phyloP scores from a whole-genome alignment of 2,888 invertebrate species.

The Cheilosia scutellata region DNA sequence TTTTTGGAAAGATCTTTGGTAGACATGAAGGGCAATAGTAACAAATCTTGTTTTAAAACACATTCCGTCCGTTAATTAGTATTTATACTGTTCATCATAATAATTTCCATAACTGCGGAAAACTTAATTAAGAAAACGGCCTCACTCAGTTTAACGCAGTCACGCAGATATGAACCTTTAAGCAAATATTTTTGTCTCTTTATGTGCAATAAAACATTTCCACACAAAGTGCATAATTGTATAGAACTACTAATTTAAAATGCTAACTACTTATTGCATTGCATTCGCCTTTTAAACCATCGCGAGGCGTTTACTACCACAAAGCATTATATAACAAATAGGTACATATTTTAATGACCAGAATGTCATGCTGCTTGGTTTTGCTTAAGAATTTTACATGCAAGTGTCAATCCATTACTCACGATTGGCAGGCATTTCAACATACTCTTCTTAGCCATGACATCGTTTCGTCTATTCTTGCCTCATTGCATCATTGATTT shows the following conservation, averaged over 20 bases:
- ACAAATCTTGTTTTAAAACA: too few species aligned
- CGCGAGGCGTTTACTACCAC: background rate
- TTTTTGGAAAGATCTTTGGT: too few species aligned
- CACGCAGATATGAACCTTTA: background rate
- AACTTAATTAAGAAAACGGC: background rate
- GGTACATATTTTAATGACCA: background rate
- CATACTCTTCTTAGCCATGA: conserved; percentile 59
- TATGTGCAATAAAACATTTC: conserved; percentile 3
- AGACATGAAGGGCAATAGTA: too few species aligned
- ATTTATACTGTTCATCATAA: too few species aligned
- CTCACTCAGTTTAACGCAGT: background rate
- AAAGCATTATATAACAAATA: background rate
- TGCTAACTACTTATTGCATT: background rate
- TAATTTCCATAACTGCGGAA: background rate
- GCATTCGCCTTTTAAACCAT: background rate
- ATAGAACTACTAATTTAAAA: background rate
- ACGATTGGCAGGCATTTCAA: conserved; percentile 29
- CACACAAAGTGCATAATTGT: background rate
- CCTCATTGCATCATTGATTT: conserved; percentile 11
- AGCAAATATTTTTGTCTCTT: background rate
- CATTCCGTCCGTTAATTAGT: too few species aligned
- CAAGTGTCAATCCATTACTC: conserved; percentile 21
- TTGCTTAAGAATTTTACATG: conserved; percentile 51
- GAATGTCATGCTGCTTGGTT: background rate
- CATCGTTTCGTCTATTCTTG: conserved; percentile 48